phyloP scores from a whole-genome alignment of 1,140 invertebrate genomes.

The Drosophila kohkoa region DNA sequence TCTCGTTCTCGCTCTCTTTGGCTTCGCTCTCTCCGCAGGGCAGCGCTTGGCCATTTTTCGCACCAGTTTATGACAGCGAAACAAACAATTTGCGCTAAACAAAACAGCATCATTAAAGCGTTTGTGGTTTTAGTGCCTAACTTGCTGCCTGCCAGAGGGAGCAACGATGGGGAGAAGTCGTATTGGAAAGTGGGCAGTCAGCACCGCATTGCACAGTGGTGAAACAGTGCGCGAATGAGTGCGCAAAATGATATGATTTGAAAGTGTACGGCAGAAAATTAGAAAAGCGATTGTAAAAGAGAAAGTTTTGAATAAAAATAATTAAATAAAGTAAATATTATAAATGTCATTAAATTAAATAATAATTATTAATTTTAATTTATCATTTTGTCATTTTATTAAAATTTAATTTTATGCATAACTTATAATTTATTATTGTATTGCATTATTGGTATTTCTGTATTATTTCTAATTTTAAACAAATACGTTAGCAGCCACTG shows the following conservation, averaged over 20 bases:
- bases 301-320: too few species aligned
- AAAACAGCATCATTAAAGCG: conserved; percentile 84
- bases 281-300: too few species aligned
- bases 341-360: too few species aligned
- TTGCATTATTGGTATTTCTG: not conserved
- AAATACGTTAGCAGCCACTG: conserved; percentile 24
- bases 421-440: too few species aligned
- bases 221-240: not conserved
- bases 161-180: conserved; percentile 14
- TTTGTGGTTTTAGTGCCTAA: conserved; percentile 82
- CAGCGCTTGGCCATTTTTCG: conserved; percentile 78
- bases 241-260: not conserved
- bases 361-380: too few species aligned
- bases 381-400: too few species aligned
- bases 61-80: conserved; percentile 84
- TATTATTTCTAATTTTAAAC: not conserved
- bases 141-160: conserved; percentile 39
- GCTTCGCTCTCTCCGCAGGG: conserved; percentile 36
- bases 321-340: too few species aligned
- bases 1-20: conserved; percentile 30
- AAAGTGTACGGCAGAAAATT: too few species aligned
- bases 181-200: conserved; percentile 46
- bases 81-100: conserved; percentile 84
- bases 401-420: too few species aligned
- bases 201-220: conserved; percentile 46